Percentiles rank a stretch among this genome's conserved stretches.
Conservation (phyloP, 2,797 vertebrate genomes). For the Tokudaia muenninki region DNA sequence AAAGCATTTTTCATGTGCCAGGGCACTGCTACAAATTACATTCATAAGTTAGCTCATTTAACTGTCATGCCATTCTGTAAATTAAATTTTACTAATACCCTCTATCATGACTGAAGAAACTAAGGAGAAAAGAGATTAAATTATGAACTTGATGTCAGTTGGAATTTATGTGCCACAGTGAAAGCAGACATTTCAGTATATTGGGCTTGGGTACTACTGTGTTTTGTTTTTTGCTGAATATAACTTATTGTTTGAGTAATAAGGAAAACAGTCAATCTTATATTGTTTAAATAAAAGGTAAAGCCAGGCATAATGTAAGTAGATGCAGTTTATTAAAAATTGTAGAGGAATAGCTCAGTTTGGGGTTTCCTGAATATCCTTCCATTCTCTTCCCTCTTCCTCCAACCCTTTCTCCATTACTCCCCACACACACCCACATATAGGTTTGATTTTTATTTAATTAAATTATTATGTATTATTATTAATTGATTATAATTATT, state of each 20-base stretch:
- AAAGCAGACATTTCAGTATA: not conserved
- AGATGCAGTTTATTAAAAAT: constrained; percentile 42
- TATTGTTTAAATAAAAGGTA: not conserved
- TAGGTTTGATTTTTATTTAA: not conserved
- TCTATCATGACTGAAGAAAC: not conserved
- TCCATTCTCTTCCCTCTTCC: too few relatives aligned
- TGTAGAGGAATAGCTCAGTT: not conserved
- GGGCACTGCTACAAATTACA: not conserved
- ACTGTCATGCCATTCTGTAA: not conserved
- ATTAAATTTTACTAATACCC: not conserved
- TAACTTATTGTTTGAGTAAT: not conserved
- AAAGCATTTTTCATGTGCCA: not conserved
- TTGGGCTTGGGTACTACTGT: not conserved
- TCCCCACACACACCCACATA: not conserved
- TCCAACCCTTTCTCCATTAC: not conserved
- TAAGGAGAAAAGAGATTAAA: not conserved
- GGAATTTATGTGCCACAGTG: not conserved
- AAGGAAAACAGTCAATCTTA: not conserved
- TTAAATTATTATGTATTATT: not conserved
- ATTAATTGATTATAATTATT: not conserved
- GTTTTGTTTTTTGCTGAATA: constrained; percentile 2
- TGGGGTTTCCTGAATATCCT: not conserved
- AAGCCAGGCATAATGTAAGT: not conserved
- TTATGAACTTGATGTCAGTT: not conserved
- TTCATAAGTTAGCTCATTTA: constrained; percentile 34